A percentile compares a stretch with the other conserved stretches of the same genome.
Evolutionary conservation across 2,113 vertebrate species (phyloP).

Genomic region (Periophthalmodon schlosseri): DNA sequence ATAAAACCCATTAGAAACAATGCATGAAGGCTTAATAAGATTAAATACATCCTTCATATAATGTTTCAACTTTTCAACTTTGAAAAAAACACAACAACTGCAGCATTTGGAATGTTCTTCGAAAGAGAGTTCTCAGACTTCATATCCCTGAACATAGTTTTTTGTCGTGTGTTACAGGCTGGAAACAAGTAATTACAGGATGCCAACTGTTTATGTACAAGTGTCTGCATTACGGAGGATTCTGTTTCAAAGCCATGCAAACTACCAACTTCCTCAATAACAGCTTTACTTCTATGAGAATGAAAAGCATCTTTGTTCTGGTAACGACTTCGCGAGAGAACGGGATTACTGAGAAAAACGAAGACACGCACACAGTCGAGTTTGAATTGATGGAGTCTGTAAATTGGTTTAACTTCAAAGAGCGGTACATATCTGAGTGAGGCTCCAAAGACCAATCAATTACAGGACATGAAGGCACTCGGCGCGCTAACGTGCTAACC

Average conservation of each 20-base stretch:
- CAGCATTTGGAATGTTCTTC: too few relatives aligned
- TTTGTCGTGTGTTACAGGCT: too few relatives aligned
- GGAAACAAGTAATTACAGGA: neutral
- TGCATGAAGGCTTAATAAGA: too few relatives aligned
- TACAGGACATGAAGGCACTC: slow-evolving; percentile 11
- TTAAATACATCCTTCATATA: too few relatives aligned
- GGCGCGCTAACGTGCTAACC: neutral
- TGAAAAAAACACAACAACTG: too few relatives aligned
- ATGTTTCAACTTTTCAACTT: too few relatives aligned
- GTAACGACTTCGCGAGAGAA: neutral
- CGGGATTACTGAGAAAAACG: neutral
- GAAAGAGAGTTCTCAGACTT: too few relatives aligned
- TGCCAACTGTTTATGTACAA: neutral
- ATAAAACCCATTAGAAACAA: too few relatives aligned
- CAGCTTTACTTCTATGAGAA: slow-evolving; percentile 4
- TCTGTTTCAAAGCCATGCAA: neutral
- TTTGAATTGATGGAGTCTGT: slow-evolving; percentile 5
- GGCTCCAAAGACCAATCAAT: slow-evolving; percentile 16
- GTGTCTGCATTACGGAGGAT: neutral
- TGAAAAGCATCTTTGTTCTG: neutral
- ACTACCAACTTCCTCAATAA: neutral
- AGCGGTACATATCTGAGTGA: slow-evolving; percentile 3
- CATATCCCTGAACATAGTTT: too few relatives aligned
- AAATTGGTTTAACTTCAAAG: slow-evolving; percentile 31
- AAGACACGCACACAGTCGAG: neutral